Conservation (phyloP, 2,797 vertebrate genomes). For the Garrulus glandarius region DNA sequence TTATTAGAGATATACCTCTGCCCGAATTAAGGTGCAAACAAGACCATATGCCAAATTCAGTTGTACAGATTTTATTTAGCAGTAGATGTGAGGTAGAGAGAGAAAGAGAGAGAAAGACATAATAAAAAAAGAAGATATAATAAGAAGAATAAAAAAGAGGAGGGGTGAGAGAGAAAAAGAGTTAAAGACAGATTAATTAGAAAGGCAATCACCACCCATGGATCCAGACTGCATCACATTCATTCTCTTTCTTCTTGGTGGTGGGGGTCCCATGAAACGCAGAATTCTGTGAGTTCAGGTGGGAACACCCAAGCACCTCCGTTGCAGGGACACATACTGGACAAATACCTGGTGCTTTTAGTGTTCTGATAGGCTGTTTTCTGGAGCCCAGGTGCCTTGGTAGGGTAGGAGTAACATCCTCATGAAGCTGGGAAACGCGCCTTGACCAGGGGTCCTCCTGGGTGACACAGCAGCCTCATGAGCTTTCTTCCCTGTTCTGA, state of each 20-base stretch:
- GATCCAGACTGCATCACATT: background rate
- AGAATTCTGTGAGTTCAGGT: background rate
- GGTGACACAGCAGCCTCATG: background rate
- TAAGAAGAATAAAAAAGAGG: no score
- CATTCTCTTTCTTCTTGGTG: background rate
- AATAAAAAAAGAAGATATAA: background rate
- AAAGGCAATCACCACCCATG: background rate
- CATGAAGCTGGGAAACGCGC: background rate
- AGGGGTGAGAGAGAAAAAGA: fast-evolving
- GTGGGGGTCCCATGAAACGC: background rate
- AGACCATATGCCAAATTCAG: background rate
- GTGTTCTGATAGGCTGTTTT: background rate
- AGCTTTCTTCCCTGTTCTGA: background rate
- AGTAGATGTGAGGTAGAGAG: background rate
- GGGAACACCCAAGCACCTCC: background rate
- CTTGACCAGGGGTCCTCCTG: background rate
- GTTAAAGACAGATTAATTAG: background rate
- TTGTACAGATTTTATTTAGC: background rate
- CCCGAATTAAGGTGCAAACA: background rate
- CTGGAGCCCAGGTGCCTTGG: background rate
- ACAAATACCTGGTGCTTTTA: background rate
- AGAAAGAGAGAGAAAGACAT: background rate
- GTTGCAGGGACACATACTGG: background rate
- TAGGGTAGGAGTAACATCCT: background rate
- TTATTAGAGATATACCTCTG: background rate